Conservation (phyloP, 53 echinoderm and acorn worm species). For the Luidia sarsii region DNA sequence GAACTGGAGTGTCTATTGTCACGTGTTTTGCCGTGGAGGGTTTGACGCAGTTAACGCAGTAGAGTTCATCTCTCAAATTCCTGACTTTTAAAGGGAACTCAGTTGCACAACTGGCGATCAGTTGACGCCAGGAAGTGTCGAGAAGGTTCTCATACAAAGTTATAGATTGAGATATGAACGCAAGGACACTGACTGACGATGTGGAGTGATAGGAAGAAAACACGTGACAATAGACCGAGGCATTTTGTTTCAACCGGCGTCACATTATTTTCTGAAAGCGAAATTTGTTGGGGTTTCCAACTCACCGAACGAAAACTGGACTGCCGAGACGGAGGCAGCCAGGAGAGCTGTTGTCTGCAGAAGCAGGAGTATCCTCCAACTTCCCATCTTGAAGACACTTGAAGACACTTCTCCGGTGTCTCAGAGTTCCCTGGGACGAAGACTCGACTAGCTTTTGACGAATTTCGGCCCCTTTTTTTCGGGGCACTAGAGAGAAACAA, state of each 20-base stretch:
- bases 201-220: too few species aligned
- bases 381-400: neutral
- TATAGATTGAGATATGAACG: too few species aligned
- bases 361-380: slow-evolving; percentile 8
- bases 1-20: too few species aligned
- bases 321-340: neutral
- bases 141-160: too few species aligned
- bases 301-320: slow-evolving; percentile 28
- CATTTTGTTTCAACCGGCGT: neutral
- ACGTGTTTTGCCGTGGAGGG: too few species aligned
- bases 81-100: too few species aligned
- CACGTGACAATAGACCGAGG: neutral
- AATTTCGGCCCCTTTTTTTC: slow-evolving; percentile 1
- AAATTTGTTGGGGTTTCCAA: neutral
- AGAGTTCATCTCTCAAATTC: too few species aligned
- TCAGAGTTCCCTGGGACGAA: neutral
- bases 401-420: neutral
- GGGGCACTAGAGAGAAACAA: too few species aligned
- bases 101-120: too few species aligned
- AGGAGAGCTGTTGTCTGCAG: neutral
- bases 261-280: neutral
- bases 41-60: too few species aligned
- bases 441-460: neutral
- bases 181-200: too few species aligned
- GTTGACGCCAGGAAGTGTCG: too few species aligned